phyloP scores from a whole-genome alignment of 2,113 vertebrate genomes.

The Corvus moneduloides region DNA sequence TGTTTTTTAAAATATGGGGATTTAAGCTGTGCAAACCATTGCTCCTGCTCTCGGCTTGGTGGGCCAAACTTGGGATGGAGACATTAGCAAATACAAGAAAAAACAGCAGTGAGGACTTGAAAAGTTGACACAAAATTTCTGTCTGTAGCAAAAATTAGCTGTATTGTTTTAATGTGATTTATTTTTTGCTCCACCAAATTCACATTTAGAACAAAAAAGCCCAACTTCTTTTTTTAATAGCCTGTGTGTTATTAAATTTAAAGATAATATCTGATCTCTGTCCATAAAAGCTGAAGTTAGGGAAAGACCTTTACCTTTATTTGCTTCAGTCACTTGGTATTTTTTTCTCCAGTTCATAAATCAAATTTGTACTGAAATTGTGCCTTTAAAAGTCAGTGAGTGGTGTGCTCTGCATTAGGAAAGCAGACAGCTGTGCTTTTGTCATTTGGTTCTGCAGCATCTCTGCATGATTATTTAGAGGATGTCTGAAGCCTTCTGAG shows the following conservation, averaged over 20 bases:
- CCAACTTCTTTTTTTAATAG: not conserved
- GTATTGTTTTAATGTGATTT: not conserved
- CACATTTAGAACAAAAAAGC: rapidly evolving
- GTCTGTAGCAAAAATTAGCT: not conserved
- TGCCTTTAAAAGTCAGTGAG: not conserved
- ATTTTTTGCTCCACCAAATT: not conserved
- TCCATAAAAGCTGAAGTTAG: not conserved
- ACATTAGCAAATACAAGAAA: not conserved
- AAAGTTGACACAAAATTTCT: not conserved
- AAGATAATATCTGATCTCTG: not conserved
- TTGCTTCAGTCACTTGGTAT: not conserved
- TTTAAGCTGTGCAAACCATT: not conserved
- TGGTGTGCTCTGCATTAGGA: not conserved
- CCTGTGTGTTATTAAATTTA: not conserved
- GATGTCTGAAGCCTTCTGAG: not conserved
- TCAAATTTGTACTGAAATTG: not conserved
- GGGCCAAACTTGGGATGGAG: not conserved
- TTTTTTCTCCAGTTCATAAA: not conserved
- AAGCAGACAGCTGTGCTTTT: not conserved
- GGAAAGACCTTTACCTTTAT: not conserved
- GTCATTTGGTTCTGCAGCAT: not conserved
- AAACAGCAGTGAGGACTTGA: not conserved
- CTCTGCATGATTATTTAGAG: not conserved
- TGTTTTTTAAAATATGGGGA: not conserved
- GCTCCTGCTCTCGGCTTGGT: rapidly evolving